A percentile compares a stretch with the other conserved stretches of the same genome.
phyloP scores from a whole-genome alignment of 1,140 invertebrate species.

The Drosophila mayri region DNA sequence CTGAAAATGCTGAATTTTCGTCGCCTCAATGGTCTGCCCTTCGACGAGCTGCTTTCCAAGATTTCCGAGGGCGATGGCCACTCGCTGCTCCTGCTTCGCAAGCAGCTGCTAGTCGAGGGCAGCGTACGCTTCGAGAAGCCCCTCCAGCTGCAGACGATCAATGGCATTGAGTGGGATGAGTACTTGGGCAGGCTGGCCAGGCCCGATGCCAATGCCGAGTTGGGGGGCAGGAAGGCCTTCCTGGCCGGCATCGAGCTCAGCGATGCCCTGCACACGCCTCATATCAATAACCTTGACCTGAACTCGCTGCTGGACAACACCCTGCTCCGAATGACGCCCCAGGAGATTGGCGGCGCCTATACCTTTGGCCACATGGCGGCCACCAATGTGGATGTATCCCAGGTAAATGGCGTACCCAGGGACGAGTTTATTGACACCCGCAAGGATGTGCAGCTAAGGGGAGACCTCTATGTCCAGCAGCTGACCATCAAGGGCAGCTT shows the following conservation, averaged over 20 bases:
- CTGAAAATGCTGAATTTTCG: constrained; percentile 54
- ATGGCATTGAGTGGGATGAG: constrained; percentile 52
- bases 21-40: constrained; percentile 62
- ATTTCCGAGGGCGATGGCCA: constrained; percentile 18
- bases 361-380: constrained; percentile 40
- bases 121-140: constrained; percentile 62
- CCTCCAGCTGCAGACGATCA: constrained; percentile 54
- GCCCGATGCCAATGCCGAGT: constrained; percentile 42
- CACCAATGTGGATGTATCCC: constrained; percentile 64
- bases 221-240: constrained; percentile 58
- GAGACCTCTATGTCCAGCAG: constrained; percentile 54
- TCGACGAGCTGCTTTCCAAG: constrained; percentile 60
- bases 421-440: constrained; percentile 54
- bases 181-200: constrained; percentile 46
- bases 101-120: constrained; percentile 73
- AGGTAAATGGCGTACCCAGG: constrained; percentile 48
- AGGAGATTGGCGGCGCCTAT: constrained; percentile 64
- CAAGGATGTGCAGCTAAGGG: constrained; percentile 18
- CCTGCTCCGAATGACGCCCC: constrained; percentile 63
- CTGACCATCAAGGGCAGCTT: constrained; percentile 53
- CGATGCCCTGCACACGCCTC: constrained; percentile 38
- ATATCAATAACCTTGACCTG: constrained; percentile 55
- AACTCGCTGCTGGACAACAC: constrained; percentile 62
- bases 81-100: constrained; percentile 53
- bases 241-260: constrained; percentile 41